A percentile compares a stretch with the other conserved stretches of the same genome.
phyloP scores from a whole-genome alignment of 2,113 vertebrate genomes.

The Ictalurus punctatus region DNA sequence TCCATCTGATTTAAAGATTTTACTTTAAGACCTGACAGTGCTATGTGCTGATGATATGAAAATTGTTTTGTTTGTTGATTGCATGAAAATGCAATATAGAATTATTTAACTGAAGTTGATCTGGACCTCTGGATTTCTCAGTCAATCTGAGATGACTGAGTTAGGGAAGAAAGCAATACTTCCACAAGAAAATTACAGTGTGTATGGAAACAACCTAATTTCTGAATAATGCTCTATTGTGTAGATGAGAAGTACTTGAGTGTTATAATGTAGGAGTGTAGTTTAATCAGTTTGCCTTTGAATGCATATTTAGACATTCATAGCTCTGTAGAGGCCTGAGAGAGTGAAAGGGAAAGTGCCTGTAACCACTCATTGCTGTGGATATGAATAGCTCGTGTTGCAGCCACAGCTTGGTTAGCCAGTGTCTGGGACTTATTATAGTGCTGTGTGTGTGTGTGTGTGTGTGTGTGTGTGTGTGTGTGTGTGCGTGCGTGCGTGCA shows the following conservation, averaged over 20 bases:
- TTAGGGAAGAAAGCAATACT: neutral
- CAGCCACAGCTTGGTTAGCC: constrained; percentile 73
- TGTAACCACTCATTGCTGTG: constrained; percentile 74
- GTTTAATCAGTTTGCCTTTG: constrained; percentile 38
- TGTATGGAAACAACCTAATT: neutral
- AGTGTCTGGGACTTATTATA: constrained; percentile 79
- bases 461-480: constrained; percentile 49
- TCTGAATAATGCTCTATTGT: constrained; percentile 17
- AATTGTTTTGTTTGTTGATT: neutral
- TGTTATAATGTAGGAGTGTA: constrained; percentile 18
- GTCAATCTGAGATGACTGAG: neutral
- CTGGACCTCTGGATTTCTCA: neutral
- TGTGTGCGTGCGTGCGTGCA: constrained; percentile 35
- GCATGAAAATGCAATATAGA: neutral
- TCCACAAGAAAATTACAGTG: constrained; percentile 12
- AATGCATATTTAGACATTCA: constrained; percentile 43
- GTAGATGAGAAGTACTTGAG: constrained; percentile 28
- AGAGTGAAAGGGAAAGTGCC: constrained; percentile 32
- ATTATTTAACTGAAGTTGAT: neutral
- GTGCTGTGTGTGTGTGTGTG: constrained; percentile 65
- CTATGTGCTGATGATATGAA: neutral
- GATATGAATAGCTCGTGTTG: constrained; percentile 79
- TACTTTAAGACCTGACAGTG: neutral
- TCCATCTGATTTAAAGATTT: neutral
- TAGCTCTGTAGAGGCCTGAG: constrained; percentile 37